Conservation (phyloP, 2,113 vertebrate species). For the Prochilodus magdalenae region DNA sequence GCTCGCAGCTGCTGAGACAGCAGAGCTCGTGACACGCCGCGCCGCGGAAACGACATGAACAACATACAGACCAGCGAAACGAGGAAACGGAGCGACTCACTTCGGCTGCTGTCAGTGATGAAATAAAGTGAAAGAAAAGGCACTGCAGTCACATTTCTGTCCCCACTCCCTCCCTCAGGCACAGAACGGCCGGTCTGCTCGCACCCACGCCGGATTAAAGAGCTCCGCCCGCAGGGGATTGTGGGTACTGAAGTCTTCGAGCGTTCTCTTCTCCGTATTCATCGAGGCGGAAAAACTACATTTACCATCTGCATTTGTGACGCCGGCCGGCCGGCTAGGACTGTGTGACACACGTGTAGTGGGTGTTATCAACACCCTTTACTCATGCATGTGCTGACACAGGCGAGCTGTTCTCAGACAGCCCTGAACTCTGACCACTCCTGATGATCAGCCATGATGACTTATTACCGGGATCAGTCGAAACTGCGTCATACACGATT, state of each 20-base stretch:
- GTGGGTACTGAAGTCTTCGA: conserved; percentile 42
- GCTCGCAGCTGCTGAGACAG: background rate
- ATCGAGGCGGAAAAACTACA: background rate
- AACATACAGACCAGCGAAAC: background rate
- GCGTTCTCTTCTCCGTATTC: fast-evolving
- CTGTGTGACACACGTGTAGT: conserved; percentile 33
- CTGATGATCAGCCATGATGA: no score
- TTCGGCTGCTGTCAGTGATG: background rate
- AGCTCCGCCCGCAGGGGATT: conserved; percentile 15
- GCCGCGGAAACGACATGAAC: background rate
- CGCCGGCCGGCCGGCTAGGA: background rate
- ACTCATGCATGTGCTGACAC: background rate
- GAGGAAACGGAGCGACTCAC: background rate
- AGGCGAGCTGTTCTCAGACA: background rate
- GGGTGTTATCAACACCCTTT: background rate
- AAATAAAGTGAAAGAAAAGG: background rate
- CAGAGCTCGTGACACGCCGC: background rate
- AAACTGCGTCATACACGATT: no score
- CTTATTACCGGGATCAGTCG: no score
- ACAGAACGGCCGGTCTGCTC: conserved; percentile 6
- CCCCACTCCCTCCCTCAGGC: background rate
- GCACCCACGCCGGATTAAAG: background rate
- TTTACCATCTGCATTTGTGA: conserved; percentile 13
- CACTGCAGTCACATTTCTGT: conserved; percentile 13
- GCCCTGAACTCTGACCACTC: no score